Percentiles rank a stretch among this genome's conserved stretches.
Evolutionary conservation across 2,113 vertebrate genomes (phyloP).

Genomic region (Oenanthe melanoleuca): DNA sequence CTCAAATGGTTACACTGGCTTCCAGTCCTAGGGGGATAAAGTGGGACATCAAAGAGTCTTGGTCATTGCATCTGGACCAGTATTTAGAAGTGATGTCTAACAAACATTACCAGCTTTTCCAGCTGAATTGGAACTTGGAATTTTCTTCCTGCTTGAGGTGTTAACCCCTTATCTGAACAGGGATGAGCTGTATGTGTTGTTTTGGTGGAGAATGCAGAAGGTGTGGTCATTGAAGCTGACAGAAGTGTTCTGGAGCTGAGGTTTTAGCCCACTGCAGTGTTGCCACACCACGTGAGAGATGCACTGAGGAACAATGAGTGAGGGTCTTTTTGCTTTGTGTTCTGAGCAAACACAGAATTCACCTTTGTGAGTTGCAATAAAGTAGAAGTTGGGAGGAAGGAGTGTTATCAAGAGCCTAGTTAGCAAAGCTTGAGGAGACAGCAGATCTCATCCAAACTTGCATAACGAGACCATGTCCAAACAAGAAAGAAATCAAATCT

Average conservation of each 20-base stretch:
- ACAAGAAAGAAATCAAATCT: not conserved
- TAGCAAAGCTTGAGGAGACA: not conserved
- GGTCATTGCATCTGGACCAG: not conserved
- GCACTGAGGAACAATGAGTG: accelerated
- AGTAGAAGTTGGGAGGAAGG: not conserved
- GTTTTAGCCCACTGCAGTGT: not conserved
- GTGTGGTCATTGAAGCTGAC: not conserved
- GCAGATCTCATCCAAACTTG: not conserved
- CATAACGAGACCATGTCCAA: not conserved
- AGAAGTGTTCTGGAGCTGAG: not conserved
- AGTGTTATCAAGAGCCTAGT: not conserved
- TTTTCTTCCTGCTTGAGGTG: not conserved
- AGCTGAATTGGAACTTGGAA: not conserved
- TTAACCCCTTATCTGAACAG: not conserved
- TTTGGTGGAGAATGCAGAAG: not conserved
- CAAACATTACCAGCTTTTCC: not conserved
- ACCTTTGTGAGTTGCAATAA: not conserved
- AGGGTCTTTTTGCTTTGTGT: not conserved
- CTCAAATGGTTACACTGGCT: not conserved
- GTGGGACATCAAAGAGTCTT: not conserved
- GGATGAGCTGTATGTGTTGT: not conserved
- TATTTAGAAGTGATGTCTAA: not conserved
- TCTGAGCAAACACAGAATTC: not conserved
- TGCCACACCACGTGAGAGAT: accelerated
- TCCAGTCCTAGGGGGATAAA: not conserved